Evolutionary conservation across 2,888 invertebrate species (phyloP), one percentile per base, ranked within the genome.

Genomic region (Petrolisthes cinctipes): DNA sequence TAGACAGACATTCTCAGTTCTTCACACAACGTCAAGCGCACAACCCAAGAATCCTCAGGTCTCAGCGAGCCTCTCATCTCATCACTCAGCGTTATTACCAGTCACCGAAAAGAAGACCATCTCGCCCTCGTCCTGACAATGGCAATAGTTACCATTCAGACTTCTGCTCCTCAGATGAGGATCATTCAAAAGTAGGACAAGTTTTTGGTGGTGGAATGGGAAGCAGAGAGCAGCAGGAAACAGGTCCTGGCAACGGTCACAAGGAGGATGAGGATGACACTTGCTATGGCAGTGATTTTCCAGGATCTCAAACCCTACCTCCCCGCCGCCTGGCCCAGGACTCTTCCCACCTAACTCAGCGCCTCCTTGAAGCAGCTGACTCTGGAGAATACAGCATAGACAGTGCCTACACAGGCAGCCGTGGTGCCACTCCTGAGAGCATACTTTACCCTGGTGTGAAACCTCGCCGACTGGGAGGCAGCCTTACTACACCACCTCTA

Each of bases 331-430:
- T 17, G n/a, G 20, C 80, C 20, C 66, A 76, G 14, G 82, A 71
- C 68, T 66, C 66, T 5, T 11, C 37, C n/a, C 80, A 83, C 11
- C 0, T 75, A 37, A n/a, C 82, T 17, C 87, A 83, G 7, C 87
- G 79, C 17, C 68, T 53, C 56, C n/a, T 51, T 17, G 88, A 88
- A 23, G 88, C 81, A 17, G 88, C 68, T 53, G 90, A 90, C 71
- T 87, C 88, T 6, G 90, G 87, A 17, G 90, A 90, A 14, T 83
- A 85, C 23, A 90, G 90, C 57, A 88, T 90, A 20, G 90, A 90
- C 82, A 90, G 90, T 61, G 90, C 90, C 37, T 90, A 90, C 71
- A 90, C 90, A 7, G 90, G 90, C 2, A 90, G 90, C 61, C 82
- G 90, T n/a, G 90, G 88, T 11, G 87, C 90, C 14, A 90, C 90